Evolutionary conservation across 2,113 vertebrate genomes (phyloP).

Genomic region (Aegithalos caudatus): DNA sequence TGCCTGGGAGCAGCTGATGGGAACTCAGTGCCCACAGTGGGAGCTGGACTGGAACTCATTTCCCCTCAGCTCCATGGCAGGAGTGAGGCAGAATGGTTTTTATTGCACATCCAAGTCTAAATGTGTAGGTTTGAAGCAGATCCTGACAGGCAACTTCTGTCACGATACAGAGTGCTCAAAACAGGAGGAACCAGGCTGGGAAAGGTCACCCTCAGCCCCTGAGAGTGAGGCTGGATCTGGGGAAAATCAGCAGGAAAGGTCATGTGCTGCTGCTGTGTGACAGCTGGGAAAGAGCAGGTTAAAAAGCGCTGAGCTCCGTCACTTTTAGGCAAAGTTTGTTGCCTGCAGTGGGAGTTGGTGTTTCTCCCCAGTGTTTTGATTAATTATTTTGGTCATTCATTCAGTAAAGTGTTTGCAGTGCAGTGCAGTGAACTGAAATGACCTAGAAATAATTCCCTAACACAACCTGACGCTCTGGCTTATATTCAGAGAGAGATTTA

Average conservation of each 20-base stretch:
- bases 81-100: fast-evolving
- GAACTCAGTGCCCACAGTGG: background rate
- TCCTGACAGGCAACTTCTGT: background rate
- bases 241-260: background rate
- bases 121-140: background rate
- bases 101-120: background rate
- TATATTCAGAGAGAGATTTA: background rate
- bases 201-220: background rate
- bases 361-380: background rate
- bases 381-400: conserved; percentile 34
- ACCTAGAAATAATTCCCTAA: conserved; percentile 32
- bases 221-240: background rate
- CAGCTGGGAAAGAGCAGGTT: background rate
- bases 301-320: background rate
- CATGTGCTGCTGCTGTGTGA: background rate
- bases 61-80: fast-evolving
- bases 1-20: background rate
- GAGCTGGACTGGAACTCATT: background rate
- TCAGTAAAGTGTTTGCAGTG: background rate
- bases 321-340: background rate
- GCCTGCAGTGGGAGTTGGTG: background rate
- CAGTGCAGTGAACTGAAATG: background rate
- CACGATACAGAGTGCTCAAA: background rate
- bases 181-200: background rate
- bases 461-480: background rate